Evolutionary conservation across 2,113 vertebrate genomes (phyloP), one percentile per base, ranked within the genome.

Genomic region (Sander lucioperca): DNA sequence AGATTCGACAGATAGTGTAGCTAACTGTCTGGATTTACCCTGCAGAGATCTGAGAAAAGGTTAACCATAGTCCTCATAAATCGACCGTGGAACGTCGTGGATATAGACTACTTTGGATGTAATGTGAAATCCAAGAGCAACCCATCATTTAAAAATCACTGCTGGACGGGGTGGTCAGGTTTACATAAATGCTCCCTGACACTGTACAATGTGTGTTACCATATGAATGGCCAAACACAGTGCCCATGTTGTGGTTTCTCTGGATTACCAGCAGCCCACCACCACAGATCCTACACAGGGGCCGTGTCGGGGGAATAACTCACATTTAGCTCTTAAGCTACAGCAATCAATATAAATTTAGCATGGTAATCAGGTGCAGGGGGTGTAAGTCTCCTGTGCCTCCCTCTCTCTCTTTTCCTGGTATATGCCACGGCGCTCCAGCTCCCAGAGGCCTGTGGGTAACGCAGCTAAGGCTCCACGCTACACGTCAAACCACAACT

Each of bases 331-430:
- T 91, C 92, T 92, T 94, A 94, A 94, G 91, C 92, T 92, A 70
- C 82, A 89, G 86, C 94, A 93, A 95, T 96, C 95, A 93, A 95
- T 95, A 95, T 90, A 92, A 95, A 95, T 95, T 94, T 94, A 94
- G 89, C 92, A 93, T 94, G 91, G 89, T 93, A 94, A 95, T 94
- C 92, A 93, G 88, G 89, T 92, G 85, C 88, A 90, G 82, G 82
- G 87, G 89, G 82, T 86, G 75, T 83, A 83, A 79, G 72, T 92
- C 92, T 92, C 79, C 64, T 33, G 86, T 79, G 92, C 79, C 86
- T 88, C 56, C 68, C 85, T 84, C 74, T 59, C 43, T 83, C 72
- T 80, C 77, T 86, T 80, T 80, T 80, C 77, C 47, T 50, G 76
- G 77, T 65, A 67, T 33, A 48, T 47, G 48, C 76, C 23, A 59